Evolutionary conservation across 2,888 invertebrate species (phyloP), one percentile per base, ranked within the genome.

Genomic region (Spodoptera picta): DNA sequence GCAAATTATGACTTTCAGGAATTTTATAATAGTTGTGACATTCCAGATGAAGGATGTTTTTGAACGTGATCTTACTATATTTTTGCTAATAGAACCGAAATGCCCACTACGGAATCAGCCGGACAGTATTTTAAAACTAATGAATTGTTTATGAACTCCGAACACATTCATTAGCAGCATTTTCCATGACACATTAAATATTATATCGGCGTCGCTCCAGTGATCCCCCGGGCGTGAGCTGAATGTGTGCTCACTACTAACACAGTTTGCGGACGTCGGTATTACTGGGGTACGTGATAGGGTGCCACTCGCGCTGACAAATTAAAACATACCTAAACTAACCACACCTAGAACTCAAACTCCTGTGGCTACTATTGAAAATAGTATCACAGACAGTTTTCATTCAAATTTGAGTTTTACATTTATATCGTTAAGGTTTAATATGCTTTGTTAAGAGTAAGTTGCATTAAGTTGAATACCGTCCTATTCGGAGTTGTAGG

Each of bases 331-430:
- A 75, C 75, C 54, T 48, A 55, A 27, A 19, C 23, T 0, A 0
- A 7, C 49, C n/a, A 12, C 7, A 47, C 53, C 6, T 48, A 69
- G 54, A 70, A 58, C 54, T 69, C 70, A 58, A 58, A 70, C 55
- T 71, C 42, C 51, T 27, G 56, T 46, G 44, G 50, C 50, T 42
- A 24, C 4, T 11, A n/a, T 6, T 44, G 19, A 50, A 49, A 59
- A 52, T 36, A 44, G 6, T 44, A 46, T 56, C 24, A 58, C 46
- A 44, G 19, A 27, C 27, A 44, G 24, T 4, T 11, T 44, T 43
- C 43, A 44, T 46, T 52, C 54, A 46, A 75, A 46, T 64, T 63
- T 75, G 65, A 59, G 52, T 58, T 75, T 51, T 63, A 23, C 0
- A 0, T 0, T 23, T 23, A 44, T 75, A 23, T 44, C n/a, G 31